Evolutionary conservation across 1,140 invertebrate species (phyloP).

Genomic region (Ceratina calcarata): DNA sequence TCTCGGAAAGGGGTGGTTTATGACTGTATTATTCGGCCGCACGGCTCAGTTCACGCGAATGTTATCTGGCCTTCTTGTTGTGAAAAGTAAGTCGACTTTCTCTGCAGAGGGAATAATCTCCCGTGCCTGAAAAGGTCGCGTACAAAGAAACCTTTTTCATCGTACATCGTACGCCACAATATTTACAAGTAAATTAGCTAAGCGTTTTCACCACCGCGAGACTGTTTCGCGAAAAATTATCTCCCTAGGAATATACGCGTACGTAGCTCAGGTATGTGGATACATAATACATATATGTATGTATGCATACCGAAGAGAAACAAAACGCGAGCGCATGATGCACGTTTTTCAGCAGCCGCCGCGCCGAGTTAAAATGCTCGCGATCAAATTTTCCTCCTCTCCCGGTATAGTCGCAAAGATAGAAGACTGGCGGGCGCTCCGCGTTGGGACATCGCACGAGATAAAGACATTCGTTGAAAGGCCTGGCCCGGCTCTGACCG

Average conservation of each 20-base stretch:
- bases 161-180: too few relatives aligned
- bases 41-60: slow-evolving; percentile 11
- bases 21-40: slow-evolving; percentile 19
- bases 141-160: too few relatives aligned
- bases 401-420: background rate
- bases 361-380: background rate
- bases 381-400: slow-evolving; percentile 32
- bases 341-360: background rate
- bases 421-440: background rate
- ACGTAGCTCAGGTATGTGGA: too few relatives aligned
- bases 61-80: slow-evolving; percentile 16
- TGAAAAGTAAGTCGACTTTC: slow-evolving; percentile 19
- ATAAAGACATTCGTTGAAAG: slow-evolving; percentile 57
- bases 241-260: too few relatives aligned
- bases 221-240: too few relatives aligned
- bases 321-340: background rate
- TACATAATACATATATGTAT: too few relatives aligned
- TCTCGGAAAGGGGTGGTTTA: slow-evolving; percentile 36
- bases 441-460: slow-evolving; percentile 10
- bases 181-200: background rate
- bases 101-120: background rate
- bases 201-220: background rate
- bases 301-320: background rate
- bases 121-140: too few relatives aligned
- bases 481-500: background rate